These are phyloP conservation scores for Scaptomyza reducta DNA, from an alignment of 2,888 invertebrate species.

Conservation along the genomic window DNA sequence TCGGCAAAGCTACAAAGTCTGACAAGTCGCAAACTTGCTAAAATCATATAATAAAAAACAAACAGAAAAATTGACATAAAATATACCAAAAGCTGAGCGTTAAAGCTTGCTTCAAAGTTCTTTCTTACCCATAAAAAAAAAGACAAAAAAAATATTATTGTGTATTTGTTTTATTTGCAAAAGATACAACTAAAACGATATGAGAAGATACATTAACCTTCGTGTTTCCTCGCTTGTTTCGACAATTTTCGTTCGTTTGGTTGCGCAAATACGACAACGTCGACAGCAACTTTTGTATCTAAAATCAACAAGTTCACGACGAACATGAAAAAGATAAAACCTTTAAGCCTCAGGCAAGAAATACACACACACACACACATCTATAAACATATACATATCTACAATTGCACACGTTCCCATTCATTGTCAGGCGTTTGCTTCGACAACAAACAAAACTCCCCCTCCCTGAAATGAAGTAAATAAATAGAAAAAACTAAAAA, in stretches of 20 bases:
- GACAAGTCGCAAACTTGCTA: constrained; percentile 40
- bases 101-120: constrained; percentile 32
- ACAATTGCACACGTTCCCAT: constrained; percentile 43
- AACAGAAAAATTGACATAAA: constrained; percentile 12
- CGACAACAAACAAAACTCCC: constrained; percentile 58
- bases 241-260: constrained; percentile 65
- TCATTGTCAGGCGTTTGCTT: constrained; percentile 62
- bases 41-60: constrained; percentile 18
- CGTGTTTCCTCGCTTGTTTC: constrained; percentile 60
- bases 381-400: constrained; percentile 14
- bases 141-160: constrained; percentile 8
- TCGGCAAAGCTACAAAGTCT: constrained; percentile 51
- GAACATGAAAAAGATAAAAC: constrained; percentile 72
- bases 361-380: constrained; percentile 42
- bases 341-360: constrained; percentile 60
- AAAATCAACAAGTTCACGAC: constrained; percentile 77
- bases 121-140: constrained; percentile 18
- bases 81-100: constrained; percentile 12
- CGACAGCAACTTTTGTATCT: constrained; percentile 67
- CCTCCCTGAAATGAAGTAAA: constrained; percentile 4
- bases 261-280: constrained; percentile 58
- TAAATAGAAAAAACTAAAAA: constrained; percentile 34
- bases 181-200: constrained; percentile 50
- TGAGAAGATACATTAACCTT: constrained; percentile 75
- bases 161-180: constrained; percentile 61